Evolutionary conservation across 2,113 vertebrate genomes (phyloP), one percentile per base, ranked within the genome.

Genomic region (Gobio gobio): DNA sequence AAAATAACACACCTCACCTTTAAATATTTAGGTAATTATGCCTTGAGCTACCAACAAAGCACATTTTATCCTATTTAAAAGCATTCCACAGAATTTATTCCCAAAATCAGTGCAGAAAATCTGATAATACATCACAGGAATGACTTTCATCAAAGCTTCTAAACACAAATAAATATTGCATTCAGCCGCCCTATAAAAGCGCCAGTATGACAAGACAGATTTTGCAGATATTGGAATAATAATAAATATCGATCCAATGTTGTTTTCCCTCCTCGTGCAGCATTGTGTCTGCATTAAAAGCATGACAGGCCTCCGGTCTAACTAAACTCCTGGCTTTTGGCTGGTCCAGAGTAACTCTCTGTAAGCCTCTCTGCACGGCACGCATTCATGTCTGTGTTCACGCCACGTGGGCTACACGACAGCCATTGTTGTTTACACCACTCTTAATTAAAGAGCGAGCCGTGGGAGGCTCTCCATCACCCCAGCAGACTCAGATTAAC

Each of bases 381-480:
- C 33, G n/a, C 29, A 29, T 64, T 36, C 83, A 61, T 70, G 29
- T 79, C 51, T 72, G 45, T 56, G 54, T 33, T 61, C 64, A 54
- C 54, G 33, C 45, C 64, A 79, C 36, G 22, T 72, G 56, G 51
- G 36, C 51, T 33, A 81, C 78, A 56, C 43, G 84, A 79, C 76
- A 78, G 76, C 63, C 51, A 85, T 63, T 58, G 54, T 84, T 79
- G 74, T 75, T 82, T 82, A 87, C 82, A 89, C 64, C 86, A 66
- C 56, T 68, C 82, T 86, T 88, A 89, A 89, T 89, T 86, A 89
- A 74, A 89, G 51, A 59, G 40, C 54, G 58, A 74, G 70, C 43
- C 22, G 26, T 66, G 70, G n/a, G 73, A 89, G 68, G 70, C 82
- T 49, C 74, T 85, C 45, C 40, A 77, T 87, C 86, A 83, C 61